phyloP scores from a whole-genome alignment of 2,888 invertebrate genomes.

The Agrotis exclamationis region DNA sequence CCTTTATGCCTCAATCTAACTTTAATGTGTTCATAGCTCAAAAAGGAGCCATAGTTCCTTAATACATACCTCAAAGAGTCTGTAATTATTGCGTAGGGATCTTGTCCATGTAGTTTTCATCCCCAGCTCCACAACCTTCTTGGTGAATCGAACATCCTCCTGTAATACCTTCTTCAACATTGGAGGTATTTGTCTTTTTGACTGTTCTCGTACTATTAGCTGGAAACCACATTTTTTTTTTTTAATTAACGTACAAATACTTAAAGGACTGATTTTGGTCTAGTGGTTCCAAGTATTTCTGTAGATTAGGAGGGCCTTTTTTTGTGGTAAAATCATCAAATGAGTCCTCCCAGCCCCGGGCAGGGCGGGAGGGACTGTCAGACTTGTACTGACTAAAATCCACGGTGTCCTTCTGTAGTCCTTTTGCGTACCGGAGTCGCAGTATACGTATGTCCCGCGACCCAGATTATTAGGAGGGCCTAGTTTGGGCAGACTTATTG shows the following conservation, averaged over 20 bases:
- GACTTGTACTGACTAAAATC: too few species aligned
- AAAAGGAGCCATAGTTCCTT: background rate
- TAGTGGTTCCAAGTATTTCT: too few species aligned
- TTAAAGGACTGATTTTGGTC: background rate
- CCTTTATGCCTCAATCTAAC: background rate
- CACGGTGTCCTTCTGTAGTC: too few species aligned
- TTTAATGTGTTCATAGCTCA: background rate
- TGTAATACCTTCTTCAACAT: slow-evolving; percentile 87
- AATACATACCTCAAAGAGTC: slow-evolving; percentile 89
- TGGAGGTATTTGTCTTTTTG: slow-evolving; percentile 85
- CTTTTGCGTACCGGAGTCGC: too few species aligned
- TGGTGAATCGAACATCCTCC: slow-evolving; percentile 89
- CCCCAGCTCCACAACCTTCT: slow-evolving; percentile 87
- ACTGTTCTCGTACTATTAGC: slow-evolving; percentile 28
- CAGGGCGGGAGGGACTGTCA: too few species aligned
- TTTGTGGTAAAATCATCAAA: too few species aligned
- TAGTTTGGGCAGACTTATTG: too few species aligned
- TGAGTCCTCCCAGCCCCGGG: too few species aligned
- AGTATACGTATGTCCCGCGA: too few species aligned
- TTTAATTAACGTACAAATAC: too few species aligned
- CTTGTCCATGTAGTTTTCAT: slow-evolving; percentile 86
- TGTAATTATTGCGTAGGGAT: slow-evolving; percentile 89
- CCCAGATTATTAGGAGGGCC: too few species aligned
- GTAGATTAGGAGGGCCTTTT: too few species aligned
- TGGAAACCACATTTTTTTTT: slow-evolving; percentile 18